A percentile compares a stretch with the other conserved stretches of the same genome.
These are phyloP conservation scores for Agrotis clavis DNA, from an alignment of 2,888 invertebrate genomes.

Conservation along the genomic window DNA sequence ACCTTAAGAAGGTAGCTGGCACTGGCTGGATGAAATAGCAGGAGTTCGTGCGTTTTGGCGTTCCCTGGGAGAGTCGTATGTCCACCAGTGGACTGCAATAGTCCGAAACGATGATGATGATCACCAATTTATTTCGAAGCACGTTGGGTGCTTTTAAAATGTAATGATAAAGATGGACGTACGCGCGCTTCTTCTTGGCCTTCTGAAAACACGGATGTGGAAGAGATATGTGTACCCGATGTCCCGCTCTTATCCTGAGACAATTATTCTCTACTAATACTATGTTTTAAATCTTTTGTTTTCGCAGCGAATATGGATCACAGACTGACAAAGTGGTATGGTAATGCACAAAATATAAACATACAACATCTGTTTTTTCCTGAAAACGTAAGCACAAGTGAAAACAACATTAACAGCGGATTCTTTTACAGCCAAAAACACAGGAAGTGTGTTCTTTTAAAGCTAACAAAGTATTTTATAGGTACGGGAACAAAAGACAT, in stretches of 20 bases:
- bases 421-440: conserved; percentile 30
- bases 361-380: conserved; percentile 35
- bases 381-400: conserved; percentile 22
- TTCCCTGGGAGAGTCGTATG: too few species aligned
- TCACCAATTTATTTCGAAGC: too few species aligned
- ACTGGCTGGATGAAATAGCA: too few species aligned
- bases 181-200: too few species aligned
- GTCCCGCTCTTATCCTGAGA: not conserved
- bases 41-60: too few species aligned
- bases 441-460: conserved; percentile 26
- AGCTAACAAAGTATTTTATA: conserved; percentile 5
- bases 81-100: too few species aligned
- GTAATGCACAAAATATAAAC: conserved; percentile 35
- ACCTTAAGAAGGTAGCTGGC: too few species aligned
- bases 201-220: too few species aligned
- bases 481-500: not conserved
- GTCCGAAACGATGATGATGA: too few species aligned
- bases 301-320: not conserved
- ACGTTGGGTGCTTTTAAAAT: too few species aligned
- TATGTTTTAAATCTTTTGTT: conserved; percentile 1
- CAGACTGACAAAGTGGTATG: conserved; percentile 31
- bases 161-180: too few species aligned
- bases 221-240: too few species aligned
- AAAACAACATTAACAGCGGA: conserved; percentile 31
- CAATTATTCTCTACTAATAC: not conserved